A percentile compares a stretch with the other conserved stretches of the same genome.
Evolutionary conservation across 1,140 invertebrate genomes (phyloP).

Genomic region (Ephestia elutella): DNA sequence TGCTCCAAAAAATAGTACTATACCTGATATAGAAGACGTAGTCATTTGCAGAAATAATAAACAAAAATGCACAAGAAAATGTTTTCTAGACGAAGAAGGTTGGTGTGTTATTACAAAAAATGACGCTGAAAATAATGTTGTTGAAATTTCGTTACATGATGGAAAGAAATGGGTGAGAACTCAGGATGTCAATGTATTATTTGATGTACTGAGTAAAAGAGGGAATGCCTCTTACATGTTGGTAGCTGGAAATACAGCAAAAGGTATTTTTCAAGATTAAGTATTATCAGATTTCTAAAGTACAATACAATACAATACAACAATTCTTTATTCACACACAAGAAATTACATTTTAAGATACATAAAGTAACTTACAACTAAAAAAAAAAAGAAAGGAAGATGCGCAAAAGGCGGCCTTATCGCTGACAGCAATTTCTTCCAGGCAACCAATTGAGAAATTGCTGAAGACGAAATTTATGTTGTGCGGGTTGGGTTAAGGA

Average conservation of each 20-base stretch:
- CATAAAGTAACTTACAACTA: too few species aligned
- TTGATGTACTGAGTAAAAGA: conserved; percentile 28
- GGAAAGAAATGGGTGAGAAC: conserved; percentile 43
- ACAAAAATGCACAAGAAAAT: conserved; percentile 44
- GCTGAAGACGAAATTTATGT: too few species aligned
- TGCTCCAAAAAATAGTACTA: conserved; percentile 10
- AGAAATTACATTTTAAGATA: too few species aligned
- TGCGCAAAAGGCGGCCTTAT: too few species aligned
- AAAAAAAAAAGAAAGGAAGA: too few species aligned
- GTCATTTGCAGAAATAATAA: conserved; percentile 31
- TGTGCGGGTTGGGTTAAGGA: too few species aligned
- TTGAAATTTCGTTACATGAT: conserved; percentile 39
- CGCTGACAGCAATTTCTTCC: too few species aligned
- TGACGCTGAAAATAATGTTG: conserved; percentile 33
- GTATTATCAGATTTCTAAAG: background rate
- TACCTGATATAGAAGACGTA: conserved; percentile 50
- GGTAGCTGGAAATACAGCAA: conserved; percentile 74
- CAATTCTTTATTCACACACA: too few species aligned
- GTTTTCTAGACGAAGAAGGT: conserved; percentile 25
- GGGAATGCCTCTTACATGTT: conserved; percentile 64
- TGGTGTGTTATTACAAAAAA: conserved; percentile 41
- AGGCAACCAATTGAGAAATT: too few species aligned
- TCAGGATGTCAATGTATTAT: conserved; percentile 30
- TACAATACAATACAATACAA: too few species aligned
- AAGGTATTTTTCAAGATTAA: conserved; percentile 37